Conservation (phyloP, 2,888 invertebrate genomes). For the Temnothorax rugatulus region DNA sequence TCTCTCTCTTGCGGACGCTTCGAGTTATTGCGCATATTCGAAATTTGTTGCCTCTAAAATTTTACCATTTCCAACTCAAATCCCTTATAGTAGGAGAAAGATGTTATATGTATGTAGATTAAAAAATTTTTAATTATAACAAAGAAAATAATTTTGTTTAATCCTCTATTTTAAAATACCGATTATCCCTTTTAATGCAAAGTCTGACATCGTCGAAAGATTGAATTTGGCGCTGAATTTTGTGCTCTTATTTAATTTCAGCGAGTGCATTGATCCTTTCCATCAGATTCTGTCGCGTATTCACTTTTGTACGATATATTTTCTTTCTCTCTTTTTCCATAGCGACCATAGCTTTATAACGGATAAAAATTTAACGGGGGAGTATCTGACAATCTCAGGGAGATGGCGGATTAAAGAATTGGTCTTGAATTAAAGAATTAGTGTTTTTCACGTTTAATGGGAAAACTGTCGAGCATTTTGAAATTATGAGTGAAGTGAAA, state of each 20-base stretch:
- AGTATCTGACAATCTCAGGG: background rate
- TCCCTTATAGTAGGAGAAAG: background rate
- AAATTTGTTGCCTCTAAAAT: background rate
- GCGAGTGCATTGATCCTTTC: constrained; percentile 2
- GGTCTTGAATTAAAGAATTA: background rate
- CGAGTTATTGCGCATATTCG: background rate
- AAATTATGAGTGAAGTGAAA: background rate
- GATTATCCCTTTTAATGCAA: constrained; percentile 9
- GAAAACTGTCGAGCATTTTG: background rate
- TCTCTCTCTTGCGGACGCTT: background rate
- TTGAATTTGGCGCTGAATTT: constrained; percentile 26
- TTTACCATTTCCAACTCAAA: background rate
- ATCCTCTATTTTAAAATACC: background rate
- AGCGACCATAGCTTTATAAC: background rate
- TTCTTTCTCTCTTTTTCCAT: background rate
- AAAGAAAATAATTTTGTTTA: background rate
- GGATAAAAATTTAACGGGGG: background rate
- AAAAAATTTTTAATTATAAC: background rate
- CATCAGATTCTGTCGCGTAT: background rate
- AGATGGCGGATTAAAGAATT: constrained; percentile 20
- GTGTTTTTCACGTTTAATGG: background rate
- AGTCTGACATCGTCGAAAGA: background rate
- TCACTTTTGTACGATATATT: background rate
- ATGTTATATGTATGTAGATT: background rate
- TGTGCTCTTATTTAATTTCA: constrained; percentile 24